Evolutionary conservation across 2,888 invertebrate species (phyloP).

Genomic region (Plebejus argus): DNA sequence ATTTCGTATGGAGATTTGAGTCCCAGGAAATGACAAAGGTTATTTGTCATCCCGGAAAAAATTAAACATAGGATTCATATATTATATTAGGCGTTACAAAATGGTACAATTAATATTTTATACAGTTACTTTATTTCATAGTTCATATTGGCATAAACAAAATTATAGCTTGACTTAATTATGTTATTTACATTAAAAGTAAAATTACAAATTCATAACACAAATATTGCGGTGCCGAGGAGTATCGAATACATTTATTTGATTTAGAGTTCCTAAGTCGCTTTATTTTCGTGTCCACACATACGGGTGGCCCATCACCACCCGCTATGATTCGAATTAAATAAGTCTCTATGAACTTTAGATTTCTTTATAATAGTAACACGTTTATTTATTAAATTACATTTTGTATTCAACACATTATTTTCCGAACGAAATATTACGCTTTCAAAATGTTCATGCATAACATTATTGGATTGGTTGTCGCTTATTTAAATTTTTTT

Average conservation of each 20-base stretch:
- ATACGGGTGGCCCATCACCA: slow-evolving; percentile 64
- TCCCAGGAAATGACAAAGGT: too few relatives aligned
- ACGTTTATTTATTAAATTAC: slow-evolving; percentile 31
- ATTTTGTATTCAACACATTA: slow-evolving; percentile 8
- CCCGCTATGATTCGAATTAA: slow-evolving; percentile 55
- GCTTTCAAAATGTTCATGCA: neutral
- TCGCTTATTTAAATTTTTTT: neutral
- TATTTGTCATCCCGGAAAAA: too few relatives aligned
- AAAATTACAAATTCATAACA: slow-evolving; percentile 24
- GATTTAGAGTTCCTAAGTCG: slow-evolving; percentile 55
- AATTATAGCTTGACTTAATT: neutral
- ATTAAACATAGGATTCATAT: too few relatives aligned
- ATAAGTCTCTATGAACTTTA: slow-evolving; percentile 49
- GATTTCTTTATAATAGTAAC: neutral
- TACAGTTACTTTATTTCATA: neutral
- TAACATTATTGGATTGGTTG: neutral
- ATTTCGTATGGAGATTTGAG: too few relatives aligned
- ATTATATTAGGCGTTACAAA: too few relatives aligned
- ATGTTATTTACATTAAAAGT: slow-evolving; percentile 13
- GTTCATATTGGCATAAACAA: neutral
- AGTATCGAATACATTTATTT: slow-evolving; percentile 56
- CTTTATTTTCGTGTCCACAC: slow-evolving; percentile 60
- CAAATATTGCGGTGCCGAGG: slow-evolving; percentile 49
- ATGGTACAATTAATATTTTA: too few relatives aligned
- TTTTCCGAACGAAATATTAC: neutral